Evolutionary conservation across 1,140 invertebrate genomes (phyloP).

Genomic region (Bombus waltoni): DNA sequence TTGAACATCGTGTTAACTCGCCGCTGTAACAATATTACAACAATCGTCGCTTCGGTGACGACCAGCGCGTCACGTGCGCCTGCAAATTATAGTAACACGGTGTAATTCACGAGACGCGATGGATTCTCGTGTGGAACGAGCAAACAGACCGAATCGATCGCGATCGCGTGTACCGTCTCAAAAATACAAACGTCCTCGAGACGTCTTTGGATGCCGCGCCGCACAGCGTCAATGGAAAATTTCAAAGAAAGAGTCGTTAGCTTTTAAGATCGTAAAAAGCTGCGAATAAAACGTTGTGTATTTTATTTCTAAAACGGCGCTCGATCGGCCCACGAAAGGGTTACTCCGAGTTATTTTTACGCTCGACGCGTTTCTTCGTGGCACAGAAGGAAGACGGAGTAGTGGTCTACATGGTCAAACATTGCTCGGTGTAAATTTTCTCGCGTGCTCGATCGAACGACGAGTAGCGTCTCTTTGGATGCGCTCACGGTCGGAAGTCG

Average conservation of each 20-base stretch:
- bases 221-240: too few relatives aligned
- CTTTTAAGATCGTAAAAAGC: neutral
- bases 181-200: neutral
- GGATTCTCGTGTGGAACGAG: neutral
- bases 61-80: neutral
- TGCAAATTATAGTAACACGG: slow-evolving; percentile 9
- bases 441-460: neutral
- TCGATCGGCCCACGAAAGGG: neutral
- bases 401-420: neutral
- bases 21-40: slow-evolving; percentile 20
- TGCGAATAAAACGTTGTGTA: neutral
- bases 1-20: slow-evolving; percentile 27
- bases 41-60: neutral
- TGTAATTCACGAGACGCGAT: neutral
- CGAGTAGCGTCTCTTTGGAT: neutral
- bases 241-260: neutral
- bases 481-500: neutral
- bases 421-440: neutral
- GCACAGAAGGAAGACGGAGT: neutral
- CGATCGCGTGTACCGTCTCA: neutral
- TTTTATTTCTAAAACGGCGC: neutral
- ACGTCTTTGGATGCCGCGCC: too few relatives aligned
- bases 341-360: slow-evolving; percentile 6
- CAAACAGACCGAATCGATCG: slow-evolving; percentile 20
- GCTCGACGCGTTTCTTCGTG: neutral